Conservation (phyloP, 2,113 vertebrate species). For the Lycaon pictus region DNA sequence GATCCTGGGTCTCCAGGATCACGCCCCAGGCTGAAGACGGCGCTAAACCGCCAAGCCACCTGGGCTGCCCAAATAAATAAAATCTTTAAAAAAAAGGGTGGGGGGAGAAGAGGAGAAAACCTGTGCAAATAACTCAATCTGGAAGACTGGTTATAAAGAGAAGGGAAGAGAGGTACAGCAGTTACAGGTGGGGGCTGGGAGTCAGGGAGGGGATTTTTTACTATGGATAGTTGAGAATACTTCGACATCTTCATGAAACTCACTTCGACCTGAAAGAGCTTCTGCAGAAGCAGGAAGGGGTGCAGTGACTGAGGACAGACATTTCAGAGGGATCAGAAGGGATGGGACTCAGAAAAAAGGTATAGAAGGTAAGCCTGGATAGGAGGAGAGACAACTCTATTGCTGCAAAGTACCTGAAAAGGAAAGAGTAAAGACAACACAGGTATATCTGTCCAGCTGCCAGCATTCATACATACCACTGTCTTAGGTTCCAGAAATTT, state of each 20-base stretch:
- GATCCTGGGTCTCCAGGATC: too few species aligned
- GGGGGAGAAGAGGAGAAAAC: background rate
- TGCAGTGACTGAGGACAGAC: background rate
- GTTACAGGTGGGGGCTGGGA: fast-evolving
- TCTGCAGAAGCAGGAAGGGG: background rate
- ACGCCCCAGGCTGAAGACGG: too few species aligned
- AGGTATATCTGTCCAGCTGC: background rate
- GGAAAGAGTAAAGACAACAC: background rate
- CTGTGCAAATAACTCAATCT: background rate
- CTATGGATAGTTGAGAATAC: background rate
- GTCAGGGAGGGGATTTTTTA: background rate
- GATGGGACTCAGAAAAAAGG: background rate
- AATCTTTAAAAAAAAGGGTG: too few species aligned
- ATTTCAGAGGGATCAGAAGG: background rate
- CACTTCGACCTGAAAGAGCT: background rate
- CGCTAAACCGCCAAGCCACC: too few species aligned
- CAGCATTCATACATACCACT: background rate
- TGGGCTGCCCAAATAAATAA: too few species aligned
- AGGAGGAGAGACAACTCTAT: background rate
- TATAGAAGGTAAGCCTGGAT: background rate
- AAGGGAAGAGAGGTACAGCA: background rate
- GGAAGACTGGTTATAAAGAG: background rate
- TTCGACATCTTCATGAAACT: background rate
- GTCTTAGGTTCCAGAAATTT: background rate
- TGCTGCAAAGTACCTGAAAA: background rate